Base-by-base conservation (phyloP, 2,888 invertebrate genomes). In the Linnaemya tessellans region DNA sequence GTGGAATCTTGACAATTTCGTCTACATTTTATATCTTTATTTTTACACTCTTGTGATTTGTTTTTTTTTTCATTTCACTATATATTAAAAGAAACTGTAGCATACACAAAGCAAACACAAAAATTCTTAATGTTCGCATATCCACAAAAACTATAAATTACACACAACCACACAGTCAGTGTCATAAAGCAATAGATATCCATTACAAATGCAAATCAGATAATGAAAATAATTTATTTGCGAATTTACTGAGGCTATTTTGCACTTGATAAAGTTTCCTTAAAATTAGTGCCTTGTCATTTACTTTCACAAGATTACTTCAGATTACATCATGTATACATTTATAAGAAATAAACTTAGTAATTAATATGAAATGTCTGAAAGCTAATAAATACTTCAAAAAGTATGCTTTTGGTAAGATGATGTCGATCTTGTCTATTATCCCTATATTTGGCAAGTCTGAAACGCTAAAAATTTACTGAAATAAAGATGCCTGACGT, bases 1-100 rank as follows among this genome's bases (percentile, higher is more conserved):
- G 62, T 71, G 70, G 65, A 77, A 80, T 84, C 71, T 80, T 62
- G 25, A 77, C 71, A 46, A 71, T 77, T 62, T 56, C 81, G 77
- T 84, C 77, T 73, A 80, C 71, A 73, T 65, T 62, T 65, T 62
- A 22, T 67, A 30, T 43, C 41, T 58, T 15, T 43, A 56, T 43
- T 43, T 35, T 73, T 54, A 15, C 30, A 51, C 5, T 64, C 43
- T 49, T 35, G 18, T 64, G n/a, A 43, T 65, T 51, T 58, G 30
- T 10, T 56, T 38, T 60, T 58, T 41, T 10, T 56, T 38, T 60
- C 20, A 64, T 18, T 41, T 51, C 60, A 71, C 13, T 1, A 30
- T 46, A 68, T 71, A 56, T 67, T 62, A 67, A 67, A 84, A 77
- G 58, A 71, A 77, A 84, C 51, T 70, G 11, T 13, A 67, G 20